Evolutionary conservation across 2,797 vertebrate genomes (phyloP), one percentile per base, ranked within the genome.

Genomic region (Xenops minutus): DNA sequence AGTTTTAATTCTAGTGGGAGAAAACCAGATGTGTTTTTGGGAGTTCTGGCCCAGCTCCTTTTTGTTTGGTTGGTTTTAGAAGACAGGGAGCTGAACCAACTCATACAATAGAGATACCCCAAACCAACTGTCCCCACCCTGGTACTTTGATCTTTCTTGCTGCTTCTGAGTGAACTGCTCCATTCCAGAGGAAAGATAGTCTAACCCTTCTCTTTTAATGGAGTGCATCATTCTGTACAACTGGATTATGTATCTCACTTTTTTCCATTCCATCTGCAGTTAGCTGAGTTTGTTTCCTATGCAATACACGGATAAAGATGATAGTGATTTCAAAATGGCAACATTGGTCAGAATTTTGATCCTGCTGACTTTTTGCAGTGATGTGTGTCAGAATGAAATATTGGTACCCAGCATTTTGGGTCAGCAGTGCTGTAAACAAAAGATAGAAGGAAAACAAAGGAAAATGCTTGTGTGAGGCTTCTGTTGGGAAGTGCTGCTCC

Each of bases 1-100:
- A 93, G 69, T 83, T 96, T 75, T 87, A 61, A 85, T 95, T 93
- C 81, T 56, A 88, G 89, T 77, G 76, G 43, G 73, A 52, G 82
- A 76, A 96, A 91, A 91, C 15, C 93, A 96, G 85, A 96, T 96
- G 87, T 69, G 36, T 58, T 58, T 81, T 61, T 16, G 26, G 8
- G 24, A 84, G 34, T 39, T 69, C 79, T 91, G 69, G 13, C 48
- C 59, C 22, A 46, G 66, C 16, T 92, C 5, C 2, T 12, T 39
- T 43, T 52, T 78, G 44, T 46, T 13, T 23, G 10, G 54, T 27
- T 27, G 20, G 20, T n/a, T 66, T 58, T 7, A 72, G 51, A 56
- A n/a, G 19, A 37, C 24, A 23, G 19, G n/a, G 66, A 93, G n/a
- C 73, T 77, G 48, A 43, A 63, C 64, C 75, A 89, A 59, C 69